phyloP scores from a whole-genome alignment of 2,888 invertebrate genomes.

The Slavum lentiscoides region DNA sequence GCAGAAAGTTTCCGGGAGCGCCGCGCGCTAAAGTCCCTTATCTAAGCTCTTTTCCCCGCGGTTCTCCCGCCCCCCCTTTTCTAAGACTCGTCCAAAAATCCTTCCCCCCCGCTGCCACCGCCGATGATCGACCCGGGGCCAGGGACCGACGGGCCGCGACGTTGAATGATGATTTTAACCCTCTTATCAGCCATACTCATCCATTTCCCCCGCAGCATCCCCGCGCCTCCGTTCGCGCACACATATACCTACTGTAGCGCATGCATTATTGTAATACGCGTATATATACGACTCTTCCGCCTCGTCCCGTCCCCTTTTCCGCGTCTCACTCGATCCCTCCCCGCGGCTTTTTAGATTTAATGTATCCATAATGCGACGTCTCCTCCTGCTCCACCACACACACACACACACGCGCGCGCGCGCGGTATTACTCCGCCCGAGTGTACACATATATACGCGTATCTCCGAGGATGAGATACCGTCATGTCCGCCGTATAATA shows the following conservation, averaged over 20 bases:
- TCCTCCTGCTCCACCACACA: background rate
- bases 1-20: background rate
- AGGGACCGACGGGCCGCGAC: constrained; percentile 27
- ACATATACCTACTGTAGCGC: no score
- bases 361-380: constrained; percentile 50
- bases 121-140: background rate
- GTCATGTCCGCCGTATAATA: constrained; percentile 10
- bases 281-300: no score
- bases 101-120: background rate
- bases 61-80: background rate
- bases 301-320: no score
- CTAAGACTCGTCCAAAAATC: constrained; percentile 42
- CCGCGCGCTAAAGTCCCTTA: constrained; percentile 44
- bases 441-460: background rate
- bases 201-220: constrained; percentile 16
- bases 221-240: background rate
- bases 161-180: constrained; percentile 54
- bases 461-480: background rate
- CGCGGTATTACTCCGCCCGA: background rate
- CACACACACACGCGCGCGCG: background rate
- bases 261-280: no score
- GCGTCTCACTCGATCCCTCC: background rate
- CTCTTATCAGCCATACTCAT: constrained; percentile 51
- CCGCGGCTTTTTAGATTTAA: constrained; percentile 51
- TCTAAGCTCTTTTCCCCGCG: constrained; percentile 34